Percentiles rank a stretch among this genome's conserved stretches.
These are phyloP conservation scores for Phoenicopterus ruber DNA, from an alignment of 2,113 vertebrate species.

Conservation along the genomic window DNA sequence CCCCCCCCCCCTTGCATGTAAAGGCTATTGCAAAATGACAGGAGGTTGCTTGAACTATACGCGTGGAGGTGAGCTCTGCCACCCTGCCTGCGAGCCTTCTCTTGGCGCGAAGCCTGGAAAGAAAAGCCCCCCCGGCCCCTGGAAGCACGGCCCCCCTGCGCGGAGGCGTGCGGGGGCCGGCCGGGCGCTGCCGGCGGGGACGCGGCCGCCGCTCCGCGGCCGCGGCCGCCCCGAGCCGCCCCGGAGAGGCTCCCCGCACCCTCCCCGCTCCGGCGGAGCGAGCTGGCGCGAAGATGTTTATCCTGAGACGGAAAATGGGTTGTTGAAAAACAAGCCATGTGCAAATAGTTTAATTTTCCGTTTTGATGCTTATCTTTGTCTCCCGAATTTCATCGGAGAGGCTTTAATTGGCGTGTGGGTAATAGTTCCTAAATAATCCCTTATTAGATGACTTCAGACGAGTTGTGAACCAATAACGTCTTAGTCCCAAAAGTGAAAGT, in stretches of 20 bases:
- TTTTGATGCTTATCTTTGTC: slow-evolving; percentile 59
- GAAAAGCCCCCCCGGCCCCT: background rate
- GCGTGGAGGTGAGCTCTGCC: background rate
- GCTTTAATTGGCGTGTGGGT: slow-evolving; percentile 55
- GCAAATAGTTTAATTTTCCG: slow-evolving; percentile 61
- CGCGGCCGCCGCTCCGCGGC: background rate
- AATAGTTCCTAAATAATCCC: slow-evolving; percentile 57
- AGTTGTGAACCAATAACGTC: slow-evolving; percentile 59
- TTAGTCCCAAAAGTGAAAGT: slow-evolving; percentile 52
- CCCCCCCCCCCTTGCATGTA: fast-evolving
- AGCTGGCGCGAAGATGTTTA: slow-evolving; percentile 27
- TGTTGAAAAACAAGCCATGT: slow-evolving; percentile 53
- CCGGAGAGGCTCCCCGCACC: background rate
- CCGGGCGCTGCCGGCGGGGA: background rate
- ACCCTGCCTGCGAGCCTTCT: background rate
- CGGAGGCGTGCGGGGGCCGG: background rate
- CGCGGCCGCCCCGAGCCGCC: background rate
- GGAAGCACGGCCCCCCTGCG: background rate
- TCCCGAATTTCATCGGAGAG: slow-evolving; percentile 58
- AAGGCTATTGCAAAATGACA: background rate
- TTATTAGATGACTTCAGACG: slow-evolving; percentile 60
- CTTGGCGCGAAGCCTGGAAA: background rate
- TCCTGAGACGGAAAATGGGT: slow-evolving; percentile 54
- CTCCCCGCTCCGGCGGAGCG: slow-evolving; percentile 16
- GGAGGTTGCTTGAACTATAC: background rate